Percentiles rank a stretch among this genome's conserved stretches.
These are phyloP conservation scores for Nettapus auritus DNA, from an alignment of 2,113 vertebrate species.

Conservation along the genomic window DNA sequence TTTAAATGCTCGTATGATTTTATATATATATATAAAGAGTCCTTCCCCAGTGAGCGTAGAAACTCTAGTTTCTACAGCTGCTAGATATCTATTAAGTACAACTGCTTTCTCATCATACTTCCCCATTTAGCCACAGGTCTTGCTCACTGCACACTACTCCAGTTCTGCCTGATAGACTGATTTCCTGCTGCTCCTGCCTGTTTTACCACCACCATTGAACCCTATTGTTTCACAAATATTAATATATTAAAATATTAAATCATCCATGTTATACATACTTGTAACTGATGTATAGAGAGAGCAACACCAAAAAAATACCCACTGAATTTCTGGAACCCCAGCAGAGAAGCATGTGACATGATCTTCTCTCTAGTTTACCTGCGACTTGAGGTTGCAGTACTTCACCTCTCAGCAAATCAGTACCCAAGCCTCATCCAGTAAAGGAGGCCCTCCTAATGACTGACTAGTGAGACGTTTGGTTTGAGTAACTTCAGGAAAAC, in stretches of 20 bases:
- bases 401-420: neutral
- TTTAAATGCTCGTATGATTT: neutral
- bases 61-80: neutral
- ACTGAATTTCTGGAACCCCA: neutral
- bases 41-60: neutral
- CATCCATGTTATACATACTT: neutral
- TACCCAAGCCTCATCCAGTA: neutral
- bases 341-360: accelerated
- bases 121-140: neutral
- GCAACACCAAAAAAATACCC: neutral
- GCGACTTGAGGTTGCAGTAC: neutral
- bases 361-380: neutral
- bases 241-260: too few species aligned
- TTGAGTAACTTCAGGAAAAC: neutral
- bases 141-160: neutral
- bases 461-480: neutral
- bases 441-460: neutral
- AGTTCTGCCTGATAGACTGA: neutral
- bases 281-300: neutral
- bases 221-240: neutral
- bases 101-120: neutral
- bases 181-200: neutral
- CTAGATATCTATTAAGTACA: neutral
- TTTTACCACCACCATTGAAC: neutral
- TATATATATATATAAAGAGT: too few species aligned